phyloP scores from a whole-genome alignment of 2,888 invertebrate species.

The Synergus umbraculus region DNA sequence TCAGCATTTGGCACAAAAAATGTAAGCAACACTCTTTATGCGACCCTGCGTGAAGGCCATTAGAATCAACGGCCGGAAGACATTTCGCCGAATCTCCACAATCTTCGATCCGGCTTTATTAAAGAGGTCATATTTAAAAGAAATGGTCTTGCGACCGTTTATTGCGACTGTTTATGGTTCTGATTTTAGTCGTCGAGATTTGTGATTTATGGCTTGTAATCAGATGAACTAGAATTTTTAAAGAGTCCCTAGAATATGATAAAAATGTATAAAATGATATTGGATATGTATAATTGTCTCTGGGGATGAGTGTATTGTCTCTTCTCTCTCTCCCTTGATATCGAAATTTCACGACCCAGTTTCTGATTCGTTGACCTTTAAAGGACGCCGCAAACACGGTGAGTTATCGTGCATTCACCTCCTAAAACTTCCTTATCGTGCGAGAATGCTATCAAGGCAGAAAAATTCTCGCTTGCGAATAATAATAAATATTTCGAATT shows the following conservation, averaged over 20 bases:
- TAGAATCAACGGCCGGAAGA: conserved; percentile 70
- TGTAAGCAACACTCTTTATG: conserved; percentile 61
- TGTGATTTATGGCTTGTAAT: not conserved
- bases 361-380: conserved; percentile 56
- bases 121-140: conserved; percentile 22
- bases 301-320: conserved; percentile 4
- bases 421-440: conserved; percentile 8
- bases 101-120: conserved; percentile 57
- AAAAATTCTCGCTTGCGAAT: not conserved
- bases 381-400: conserved; percentile 47
- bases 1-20: conserved; percentile 53
- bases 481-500: not conserved
- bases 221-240: not conserved
- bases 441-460: not conserved
- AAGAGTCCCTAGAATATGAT: not conserved
- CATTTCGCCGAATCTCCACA: conserved; percentile 64
- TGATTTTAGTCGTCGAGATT: not conserved
- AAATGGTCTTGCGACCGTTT: not conserved
- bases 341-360: conserved; percentile 47
- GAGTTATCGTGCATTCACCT: not conserved
- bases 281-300: not conserved
- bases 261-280: too few species aligned
- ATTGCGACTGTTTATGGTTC: not conserved
- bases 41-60: conserved; percentile 56
- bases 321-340: not conserved